phyloP scores from a whole-genome alignment of 2,797 vertebrate species.

The Huso huso region DNA sequence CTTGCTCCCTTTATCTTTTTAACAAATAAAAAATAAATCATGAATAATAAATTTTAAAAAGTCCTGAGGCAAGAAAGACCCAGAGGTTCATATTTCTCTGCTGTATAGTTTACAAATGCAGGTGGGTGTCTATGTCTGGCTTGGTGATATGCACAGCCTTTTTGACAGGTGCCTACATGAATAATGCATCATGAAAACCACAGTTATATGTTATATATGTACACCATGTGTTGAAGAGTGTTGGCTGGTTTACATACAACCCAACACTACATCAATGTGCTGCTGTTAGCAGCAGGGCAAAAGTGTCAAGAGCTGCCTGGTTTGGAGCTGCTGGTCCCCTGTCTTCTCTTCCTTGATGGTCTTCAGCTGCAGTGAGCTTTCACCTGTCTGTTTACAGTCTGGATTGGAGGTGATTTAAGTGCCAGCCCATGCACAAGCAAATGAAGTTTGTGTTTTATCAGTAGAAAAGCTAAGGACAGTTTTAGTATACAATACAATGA shows the following conservation, averaged over 20 bases:
- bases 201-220: not conserved
- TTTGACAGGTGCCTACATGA: not conserved
- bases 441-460: slow-evolving; percentile 16
- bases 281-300: not conserved
- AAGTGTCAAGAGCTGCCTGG: slow-evolving; percentile 4
- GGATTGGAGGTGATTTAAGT: slow-evolving; percentile 15
- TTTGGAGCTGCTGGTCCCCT: not conserved
- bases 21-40: too few species aligned
- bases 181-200: not conserved
- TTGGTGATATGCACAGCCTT: not conserved
- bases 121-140: too few species aligned
- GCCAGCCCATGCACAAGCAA: slow-evolving; percentile 14
- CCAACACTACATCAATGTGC: not conserved
- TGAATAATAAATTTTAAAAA: too few species aligned
- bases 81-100: too few species aligned
- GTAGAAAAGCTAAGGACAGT: slow-evolving; percentile 21
- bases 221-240: not conserved
- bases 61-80: too few species aligned
- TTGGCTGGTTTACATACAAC: not conserved
- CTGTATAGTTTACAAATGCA: too few species aligned
- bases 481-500: slow-evolving; percentile 16
- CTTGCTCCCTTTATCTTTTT: too few species aligned
- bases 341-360: not conserved
- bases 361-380: slow-evolving; percentile 9
- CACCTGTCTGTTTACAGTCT: slow-evolving; percentile 18